Conservation (phyloP, 1,140 invertebrate species). For the Sminthurides bifidus region DNA sequence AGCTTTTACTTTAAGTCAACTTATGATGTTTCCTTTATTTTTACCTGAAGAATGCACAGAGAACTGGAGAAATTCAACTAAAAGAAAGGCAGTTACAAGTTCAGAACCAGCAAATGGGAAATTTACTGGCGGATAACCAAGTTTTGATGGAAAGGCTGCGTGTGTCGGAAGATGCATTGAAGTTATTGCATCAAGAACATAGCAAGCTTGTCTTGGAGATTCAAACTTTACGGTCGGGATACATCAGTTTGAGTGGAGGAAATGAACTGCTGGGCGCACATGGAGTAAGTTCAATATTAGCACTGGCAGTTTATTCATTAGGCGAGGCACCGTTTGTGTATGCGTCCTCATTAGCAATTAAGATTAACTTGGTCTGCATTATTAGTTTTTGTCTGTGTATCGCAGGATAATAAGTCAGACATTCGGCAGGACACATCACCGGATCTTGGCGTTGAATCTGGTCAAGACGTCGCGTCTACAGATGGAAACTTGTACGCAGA, state of each 20-base stretch:
- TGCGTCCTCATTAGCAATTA: too few species aligned
- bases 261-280: neutral
- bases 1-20: neutral
- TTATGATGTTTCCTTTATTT: neutral
- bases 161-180: slow-evolving; percentile 18
- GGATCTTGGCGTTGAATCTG: slow-evolving; percentile 30
- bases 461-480: slow-evolving; percentile 18
- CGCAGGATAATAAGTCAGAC: neutral
- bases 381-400: too few species aligned
- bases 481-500: slow-evolving; percentile 16
- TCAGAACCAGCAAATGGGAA: neutral
- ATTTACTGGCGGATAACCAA: slow-evolving; percentile 8
- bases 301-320: too few species aligned
- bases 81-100: neutral
- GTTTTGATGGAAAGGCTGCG: slow-evolving; percentile 9
- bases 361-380: too few species aligned
- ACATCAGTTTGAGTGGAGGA: neutral
- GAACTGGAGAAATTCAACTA: neutral
- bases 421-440: slow-evolving; percentile 11
- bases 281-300: neutral
- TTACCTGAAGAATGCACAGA: neutral
- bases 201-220: slow-evolving; percentile 14
- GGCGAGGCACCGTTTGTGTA: too few species aligned
- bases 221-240: neutral
- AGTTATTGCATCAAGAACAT: slow-evolving; percentile 18